phyloP scores from a whole-genome alignment of 2,113 vertebrate genomes.

The Peromyscus maniculatus region DNA sequence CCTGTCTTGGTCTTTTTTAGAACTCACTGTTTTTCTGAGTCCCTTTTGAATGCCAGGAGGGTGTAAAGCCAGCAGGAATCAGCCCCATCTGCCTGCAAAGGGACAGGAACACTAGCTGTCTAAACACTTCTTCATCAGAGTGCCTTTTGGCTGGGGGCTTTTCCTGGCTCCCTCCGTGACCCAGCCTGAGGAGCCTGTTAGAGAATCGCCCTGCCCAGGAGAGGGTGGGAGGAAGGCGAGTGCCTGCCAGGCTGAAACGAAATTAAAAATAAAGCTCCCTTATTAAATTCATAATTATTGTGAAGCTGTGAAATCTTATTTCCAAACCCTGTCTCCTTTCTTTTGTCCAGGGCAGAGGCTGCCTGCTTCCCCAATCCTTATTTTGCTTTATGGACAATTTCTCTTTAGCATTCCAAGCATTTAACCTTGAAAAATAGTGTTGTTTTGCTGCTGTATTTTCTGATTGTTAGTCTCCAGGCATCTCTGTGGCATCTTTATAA shows the following conservation, averaged over 20 bases:
- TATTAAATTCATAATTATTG: conserved; percentile 85
- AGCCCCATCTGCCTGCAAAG: conserved; percentile 17
- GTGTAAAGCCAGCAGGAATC: neutral
- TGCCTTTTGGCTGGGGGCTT: neutral
- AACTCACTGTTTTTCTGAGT: neutral
- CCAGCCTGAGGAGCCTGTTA: conserved; percentile 40
- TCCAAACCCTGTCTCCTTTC: conserved; percentile 71
- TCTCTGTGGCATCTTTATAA: conserved; percentile 89
- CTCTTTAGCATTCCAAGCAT: conserved; percentile 88
- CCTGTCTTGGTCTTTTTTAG: conserved; percentile 44
- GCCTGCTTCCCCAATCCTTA: conserved; percentile 70
- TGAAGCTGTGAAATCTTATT: conserved; percentile 78
- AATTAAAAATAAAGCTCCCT: conserved; percentile 85
- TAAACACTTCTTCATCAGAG: neutral
- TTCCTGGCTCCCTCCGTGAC: neutral
- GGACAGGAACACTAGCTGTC: conserved; percentile 14
- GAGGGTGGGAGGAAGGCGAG: neutral
- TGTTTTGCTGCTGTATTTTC: conserved; percentile 86
- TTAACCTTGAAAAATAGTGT: conserved; percentile 90
- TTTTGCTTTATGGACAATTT: conserved; percentile 85
- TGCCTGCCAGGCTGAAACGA: conserved; percentile 71
- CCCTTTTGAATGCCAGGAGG: neutral
- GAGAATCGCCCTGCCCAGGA: conserved; percentile 1
- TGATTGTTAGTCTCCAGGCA: conserved; percentile 89
- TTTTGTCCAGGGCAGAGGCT: conserved; percentile 72